Conservation (phyloP, 2,113 vertebrate genomes). For the Coturnix japonica region DNA sequence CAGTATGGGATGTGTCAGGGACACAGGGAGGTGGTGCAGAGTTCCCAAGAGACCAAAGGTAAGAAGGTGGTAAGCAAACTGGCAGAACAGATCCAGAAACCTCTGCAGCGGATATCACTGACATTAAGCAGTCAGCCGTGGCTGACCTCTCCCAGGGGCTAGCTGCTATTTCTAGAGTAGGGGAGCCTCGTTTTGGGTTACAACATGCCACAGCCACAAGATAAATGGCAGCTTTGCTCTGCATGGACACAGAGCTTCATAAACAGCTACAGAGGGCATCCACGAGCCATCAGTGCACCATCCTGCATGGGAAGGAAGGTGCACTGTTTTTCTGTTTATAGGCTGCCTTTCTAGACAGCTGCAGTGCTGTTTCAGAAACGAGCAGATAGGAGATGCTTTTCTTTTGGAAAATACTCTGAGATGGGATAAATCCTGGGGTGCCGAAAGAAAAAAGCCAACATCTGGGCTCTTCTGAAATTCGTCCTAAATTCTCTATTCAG, state of each 20-base stretch:
- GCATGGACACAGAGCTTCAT: background rate
- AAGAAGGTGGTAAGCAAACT: background rate
- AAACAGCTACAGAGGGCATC: background rate
- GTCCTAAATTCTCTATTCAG: background rate
- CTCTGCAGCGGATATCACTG: background rate
- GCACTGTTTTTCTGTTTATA: background rate
- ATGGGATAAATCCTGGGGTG: background rate
- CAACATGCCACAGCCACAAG: accelerated
- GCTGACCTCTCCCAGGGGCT: constrained; percentile 6
- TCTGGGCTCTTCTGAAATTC: background rate
- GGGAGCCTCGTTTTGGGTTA: background rate
- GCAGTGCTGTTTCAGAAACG: background rate
- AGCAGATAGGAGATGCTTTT: background rate
- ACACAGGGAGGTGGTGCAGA: background rate
- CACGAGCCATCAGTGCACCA: background rate
- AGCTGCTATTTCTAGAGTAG: background rate
- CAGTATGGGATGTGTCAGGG: accelerated
- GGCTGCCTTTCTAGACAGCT: background rate
- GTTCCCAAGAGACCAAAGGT: accelerated
- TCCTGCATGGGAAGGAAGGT: background rate
- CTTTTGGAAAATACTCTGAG: background rate
- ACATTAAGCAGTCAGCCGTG: background rate
- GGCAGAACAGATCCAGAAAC: background rate
- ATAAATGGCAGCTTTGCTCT: background rate
- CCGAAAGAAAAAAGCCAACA: background rate